phyloP scores from a whole-genome alignment of 2,113 vertebrate species.

The Sialia sialis region DNA sequence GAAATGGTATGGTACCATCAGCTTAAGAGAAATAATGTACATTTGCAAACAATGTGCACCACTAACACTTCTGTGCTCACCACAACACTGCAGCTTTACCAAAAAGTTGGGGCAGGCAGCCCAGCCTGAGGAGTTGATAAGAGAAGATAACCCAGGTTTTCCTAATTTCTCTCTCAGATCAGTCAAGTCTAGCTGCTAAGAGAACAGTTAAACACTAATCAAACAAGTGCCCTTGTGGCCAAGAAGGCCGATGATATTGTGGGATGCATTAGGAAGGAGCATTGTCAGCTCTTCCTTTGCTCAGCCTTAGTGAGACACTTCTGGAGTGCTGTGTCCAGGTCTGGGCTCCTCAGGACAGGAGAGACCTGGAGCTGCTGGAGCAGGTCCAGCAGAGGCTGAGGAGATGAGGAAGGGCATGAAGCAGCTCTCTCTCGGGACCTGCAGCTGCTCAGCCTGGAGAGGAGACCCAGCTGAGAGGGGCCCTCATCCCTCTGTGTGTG shows the following conservation, averaged over 20 bases:
- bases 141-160: background rate
- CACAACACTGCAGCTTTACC: background rate
- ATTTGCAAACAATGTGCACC: background rate
- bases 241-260: background rate
- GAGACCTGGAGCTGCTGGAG: background rate
- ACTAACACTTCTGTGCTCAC: background rate
- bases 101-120: background rate
- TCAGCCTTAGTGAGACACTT: background rate
- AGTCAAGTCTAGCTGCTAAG: background rate
- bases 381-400: background rate
- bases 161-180: background rate
- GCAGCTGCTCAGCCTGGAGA: background rate
- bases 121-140: background rate
- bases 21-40: background rate
- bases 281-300: background rate
- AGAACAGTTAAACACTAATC: background rate
- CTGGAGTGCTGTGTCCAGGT: rapidly evolving
- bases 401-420: background rate
- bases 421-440: background rate
- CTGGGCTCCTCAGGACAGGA: background rate
- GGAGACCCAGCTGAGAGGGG: background rate
- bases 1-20: background rate
- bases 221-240: background rate
- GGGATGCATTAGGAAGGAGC: background rate
- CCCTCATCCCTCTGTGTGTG: background rate